Base-by-base conservation (phyloP, 2,888 invertebrate genomes). In the Drymonia ruficornis region DNA sequence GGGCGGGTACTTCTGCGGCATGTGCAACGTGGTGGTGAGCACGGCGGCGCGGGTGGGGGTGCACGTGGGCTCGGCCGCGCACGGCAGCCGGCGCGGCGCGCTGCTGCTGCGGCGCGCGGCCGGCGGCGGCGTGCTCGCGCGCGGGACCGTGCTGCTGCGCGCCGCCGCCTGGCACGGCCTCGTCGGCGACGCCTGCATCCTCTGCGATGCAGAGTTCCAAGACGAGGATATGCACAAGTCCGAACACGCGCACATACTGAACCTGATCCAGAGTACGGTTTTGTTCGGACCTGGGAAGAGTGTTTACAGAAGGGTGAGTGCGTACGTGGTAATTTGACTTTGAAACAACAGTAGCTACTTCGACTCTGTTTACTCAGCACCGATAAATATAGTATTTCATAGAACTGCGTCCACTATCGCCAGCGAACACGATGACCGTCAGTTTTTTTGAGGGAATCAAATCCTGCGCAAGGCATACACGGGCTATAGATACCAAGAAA, bases 111-210 rank as follows among this genome's bases (percentile, higher is more conserved):
- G 18, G 6, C 42, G 42, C 4, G 18, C 16, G 18, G n/a, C 5
- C 18, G 18, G 19, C 42, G 18, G 18, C 18, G 42, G 42, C 18
- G 16, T 42, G 42, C 19, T 42, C 6, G 18, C 42, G 16, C 28
- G 8, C 47, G 47, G 12, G 34, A 2, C 11, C 9, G 5, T 31
- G 12, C 34, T 63, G 0, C 79, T 86, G 15, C 50, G 55, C 2
- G 74, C 80, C 0, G 67, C 63, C 12, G 66, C 81, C 0, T 87
- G 86, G 86, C 76, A 84, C 46, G 83, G 86, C 0, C 53, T 86
- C 0, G 63, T 71, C 28, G 81, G 75, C 0, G 65, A 76, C 19
- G 80, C 76, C 0, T 87, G 86, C 52, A 57, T 68, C 0, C 49
- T 86, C n/a, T 87, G 86, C 54, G 78, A 83, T 36, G 48, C 50